Evolutionary conservation across 1,140 invertebrate genomes (phyloP).

Genomic region (Lepeophtheirus salmonis): DNA sequence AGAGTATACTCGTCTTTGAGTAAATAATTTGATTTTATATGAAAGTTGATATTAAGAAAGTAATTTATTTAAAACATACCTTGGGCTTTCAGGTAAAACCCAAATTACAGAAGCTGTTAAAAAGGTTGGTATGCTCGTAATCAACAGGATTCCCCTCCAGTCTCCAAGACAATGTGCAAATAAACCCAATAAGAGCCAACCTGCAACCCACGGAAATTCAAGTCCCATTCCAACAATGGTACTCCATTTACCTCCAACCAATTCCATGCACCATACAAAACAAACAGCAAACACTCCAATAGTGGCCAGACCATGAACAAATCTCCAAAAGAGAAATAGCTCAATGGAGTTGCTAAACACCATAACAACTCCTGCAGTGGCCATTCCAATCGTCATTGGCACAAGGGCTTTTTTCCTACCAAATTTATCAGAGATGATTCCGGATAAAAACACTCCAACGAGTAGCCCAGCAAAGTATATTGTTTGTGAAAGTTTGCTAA

Average conservation of each 20-base stretch:
- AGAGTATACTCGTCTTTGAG: too few species aligned
- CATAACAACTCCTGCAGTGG: not conserved
- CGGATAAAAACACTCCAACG: constrained; percentile 53
- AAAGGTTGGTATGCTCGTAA: not conserved
- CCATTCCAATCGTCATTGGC: constrained; percentile 1
- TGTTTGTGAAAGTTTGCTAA: constrained; percentile 48
- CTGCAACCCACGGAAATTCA: constrained; percentile 7
- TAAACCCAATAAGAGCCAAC: constrained; percentile 3
- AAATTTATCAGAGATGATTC: constrained; percentile 46
- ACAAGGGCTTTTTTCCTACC: not conserved
- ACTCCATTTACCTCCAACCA: constrained; percentile 16
- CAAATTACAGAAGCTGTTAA: not conserved
- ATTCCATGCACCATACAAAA: constrained; percentile 8
- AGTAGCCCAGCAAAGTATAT: constrained; percentile 64
- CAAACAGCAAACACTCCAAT: constrained; percentile 3
- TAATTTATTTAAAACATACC: not conserved
- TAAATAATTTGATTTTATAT: too few species aligned
- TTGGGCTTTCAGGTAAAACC: constrained; percentile 10
- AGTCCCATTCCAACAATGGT: constrained; percentile 15
- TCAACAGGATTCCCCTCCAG: constrained; percentile 2
- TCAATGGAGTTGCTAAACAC: not conserved
- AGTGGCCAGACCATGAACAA: constrained; percentile 5
- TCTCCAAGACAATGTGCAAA: constrained; percentile 7
- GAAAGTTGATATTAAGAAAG: too few species aligned
- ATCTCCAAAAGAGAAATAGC: not conserved